Evolutionary conservation across 2,113 vertebrate genomes (phyloP), one percentile per base, ranked within the genome.

Genomic region (Leiothrix lutea): DNA sequence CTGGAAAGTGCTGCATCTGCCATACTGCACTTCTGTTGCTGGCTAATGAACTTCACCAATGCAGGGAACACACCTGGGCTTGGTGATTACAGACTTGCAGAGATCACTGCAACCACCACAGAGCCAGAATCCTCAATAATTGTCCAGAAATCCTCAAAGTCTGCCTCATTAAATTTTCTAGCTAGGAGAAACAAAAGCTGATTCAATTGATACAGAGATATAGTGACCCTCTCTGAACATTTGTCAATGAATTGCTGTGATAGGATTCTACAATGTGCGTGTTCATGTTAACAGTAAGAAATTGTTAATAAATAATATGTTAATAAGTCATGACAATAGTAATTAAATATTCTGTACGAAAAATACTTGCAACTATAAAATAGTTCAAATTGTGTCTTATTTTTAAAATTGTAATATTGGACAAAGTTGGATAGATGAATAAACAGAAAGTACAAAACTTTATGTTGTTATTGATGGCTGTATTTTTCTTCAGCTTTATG

Each of bases 81-180:
- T 56, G 53, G n/a, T 6, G 5, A 48, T 53, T 21, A 35, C 33
- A 54, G 51, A 8, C 26, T n/a, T 86, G 40, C n/a, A 89, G 62
- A 80, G 35, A 50, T 8, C 8, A 4, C 2, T 12, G 21, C 21
- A 35, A 54, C 16, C 45, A 19, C 24, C 12, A 4, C 45, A 47
- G 45, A 73, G 19, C 6, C 38, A 61, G 54, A 80, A 73, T 36
- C 22, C 28, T 66, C 1, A 0, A 11, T 1, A 19, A 7, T 5
- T 50, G 57, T 48, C 13, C 66, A 62, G 22, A 62, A 67, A 20
- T 18, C 28, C 26, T 67, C 35, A 75, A 31, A 47, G 23, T 62
- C 33, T 74, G 10, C 24, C 47, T 85, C 6, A 3, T 66, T 62
- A 38, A 33, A 62, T 14, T 53, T 62, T 67, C 33, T 9, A 67